Base-by-base conservation (phyloP, 2,113 vertebrate species). In the Bolborhynchus lineola region DNA sequence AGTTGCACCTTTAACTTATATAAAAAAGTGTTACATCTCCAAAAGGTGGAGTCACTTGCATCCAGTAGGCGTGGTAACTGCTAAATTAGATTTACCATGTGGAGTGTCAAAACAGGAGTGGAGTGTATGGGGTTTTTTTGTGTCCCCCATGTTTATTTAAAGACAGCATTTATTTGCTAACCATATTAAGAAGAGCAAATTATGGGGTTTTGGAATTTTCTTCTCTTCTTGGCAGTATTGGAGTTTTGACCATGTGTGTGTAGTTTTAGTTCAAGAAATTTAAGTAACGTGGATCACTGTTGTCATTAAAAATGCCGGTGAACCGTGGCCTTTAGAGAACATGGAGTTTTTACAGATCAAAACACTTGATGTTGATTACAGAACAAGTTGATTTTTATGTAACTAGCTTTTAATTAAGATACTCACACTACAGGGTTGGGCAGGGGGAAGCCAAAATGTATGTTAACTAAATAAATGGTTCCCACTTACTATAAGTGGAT, bases 321-420 rank as follows among this genome's bases (percentile, higher is more conserved):
- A 94, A 37, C 42, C 90, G 82, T 41, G 23, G 8, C 16, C 10
- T 88, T 63, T 62, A 67, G 72, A 68, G 52, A 86, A 31, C 1
- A 0, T 64, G 33, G 11, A 1, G 2, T 31, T 10, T 44, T 59
- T 49, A 37, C 35, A 25, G 26, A 19, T 68, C 57, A 37, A 10
- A 16, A 29, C 16, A 23, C 29, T 79, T 39, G 41, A 57, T 47
- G 23, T 52, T 46, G 68, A 79, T 68, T 33, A 37, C 41, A 77
- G 31, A 92, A 52, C 18, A 41, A 74, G 41, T 31, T 86, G 28
- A 52, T 80, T 29, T 64, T 90, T 65, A 28, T 60, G 3, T 33
- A 68, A 62, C 31, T 68, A 50, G 52, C 39, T 82, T 90, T 88
- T 52, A 71, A 25, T 79, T 79, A 75, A 90, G 57, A 42, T 85